Conservation (phyloP, 2,797 vertebrate genomes). For the Helicolenus hilgendorfi region DNA sequence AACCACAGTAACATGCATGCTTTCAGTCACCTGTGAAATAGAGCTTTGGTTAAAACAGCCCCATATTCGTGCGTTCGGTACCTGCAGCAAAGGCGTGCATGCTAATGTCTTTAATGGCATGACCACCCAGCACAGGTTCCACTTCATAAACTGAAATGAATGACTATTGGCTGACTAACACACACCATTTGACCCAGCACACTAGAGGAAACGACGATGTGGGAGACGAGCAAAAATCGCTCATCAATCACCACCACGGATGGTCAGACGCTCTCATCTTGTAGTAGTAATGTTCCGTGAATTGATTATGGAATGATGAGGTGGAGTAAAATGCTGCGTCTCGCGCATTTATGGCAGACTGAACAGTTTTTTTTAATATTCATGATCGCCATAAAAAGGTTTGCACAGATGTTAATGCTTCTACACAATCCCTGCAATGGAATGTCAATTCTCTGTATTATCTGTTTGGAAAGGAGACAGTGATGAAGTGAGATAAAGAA, state of each 20-base stretch:
- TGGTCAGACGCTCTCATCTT: conserved; percentile 58
- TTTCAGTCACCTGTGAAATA: conserved; percentile 71
- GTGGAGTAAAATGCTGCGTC: conserved; percentile 66
- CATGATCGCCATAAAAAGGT: conserved; percentile 54
- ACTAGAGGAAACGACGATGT: conserved; percentile 59
- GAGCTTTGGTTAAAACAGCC: conserved; percentile 50
- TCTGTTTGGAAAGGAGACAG: conserved; percentile 54
- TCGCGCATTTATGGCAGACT: conserved; percentile 57
- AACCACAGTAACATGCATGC: conserved; percentile 36
- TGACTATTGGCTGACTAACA: conserved; percentile 68
- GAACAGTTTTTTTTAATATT: conserved; percentile 47
- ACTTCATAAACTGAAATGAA: conserved; percentile 80
- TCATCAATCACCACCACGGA: conserved; percentile 77
- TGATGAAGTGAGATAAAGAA: conserved; percentile 49
- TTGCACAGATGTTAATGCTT: conserved; percentile 74
- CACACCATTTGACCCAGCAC: conserved; percentile 76
- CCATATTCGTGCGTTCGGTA: conserved; percentile 33
- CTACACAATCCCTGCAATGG: conserved; percentile 19
- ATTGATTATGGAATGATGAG: conserved; percentile 79
- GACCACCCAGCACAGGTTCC: conserved; percentile 69
- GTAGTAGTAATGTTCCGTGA: conserved; percentile 70
- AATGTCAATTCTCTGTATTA: conserved; percentile 28
- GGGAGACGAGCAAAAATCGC: conserved; percentile 67
- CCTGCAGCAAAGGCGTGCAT: conserved; percentile 38
- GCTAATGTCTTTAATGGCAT: conserved; percentile 68